Evolutionary conservation across 2,888 invertebrate species (phyloP), one percentile per base, ranked within the genome.

Genomic region (Liopterus haemorrhoidalis): DNA sequence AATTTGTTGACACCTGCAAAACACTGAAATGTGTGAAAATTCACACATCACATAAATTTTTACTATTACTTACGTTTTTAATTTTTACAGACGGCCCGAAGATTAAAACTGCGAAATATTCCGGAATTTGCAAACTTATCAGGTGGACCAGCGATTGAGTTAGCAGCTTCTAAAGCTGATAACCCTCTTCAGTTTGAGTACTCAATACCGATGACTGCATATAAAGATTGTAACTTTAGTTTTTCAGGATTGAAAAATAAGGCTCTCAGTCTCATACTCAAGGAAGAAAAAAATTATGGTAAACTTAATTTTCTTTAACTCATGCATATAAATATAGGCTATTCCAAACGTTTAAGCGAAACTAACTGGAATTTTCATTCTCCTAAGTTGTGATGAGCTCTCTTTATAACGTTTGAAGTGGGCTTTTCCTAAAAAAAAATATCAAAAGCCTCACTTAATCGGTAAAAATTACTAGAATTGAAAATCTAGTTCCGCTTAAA

Each of bases 111-210:
- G 36, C 79, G 72, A 60, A 85, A 88, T 64, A 67, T 93, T 45
- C 76, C 80, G 8, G 80, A 82, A 59, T 90, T 81, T 63, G 71
- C 77, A n/a, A 63, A 72, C 47, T 63, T 88, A 58, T 80, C 81
- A 61, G 95, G 96, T 9, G 96, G 96, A 0, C 75, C 71, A 59
- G 89, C 93, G 16, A 76, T 97, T 22, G 96, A 97, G 71, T 62
- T 75, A 48, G 81, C 91, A 39, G 91, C 95, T 0, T 67, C 62
- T 24, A 71, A 71, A 59, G 76, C 82, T 5, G 75, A 74, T n/a
- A 70, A 85, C 65, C 74, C 78, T 0, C 59, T 70, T 6, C 69
- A 76, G 46, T 90, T 81, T 66, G 56, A 73, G 16, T 85, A 92
- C 59, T 74, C 81, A 0, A 58, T 76, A 30, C 80, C 85, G 1